Evolutionary conservation across 1,140 invertebrate genomes (phyloP).

Genomic region (Brachionus manjavacas): DNA sequence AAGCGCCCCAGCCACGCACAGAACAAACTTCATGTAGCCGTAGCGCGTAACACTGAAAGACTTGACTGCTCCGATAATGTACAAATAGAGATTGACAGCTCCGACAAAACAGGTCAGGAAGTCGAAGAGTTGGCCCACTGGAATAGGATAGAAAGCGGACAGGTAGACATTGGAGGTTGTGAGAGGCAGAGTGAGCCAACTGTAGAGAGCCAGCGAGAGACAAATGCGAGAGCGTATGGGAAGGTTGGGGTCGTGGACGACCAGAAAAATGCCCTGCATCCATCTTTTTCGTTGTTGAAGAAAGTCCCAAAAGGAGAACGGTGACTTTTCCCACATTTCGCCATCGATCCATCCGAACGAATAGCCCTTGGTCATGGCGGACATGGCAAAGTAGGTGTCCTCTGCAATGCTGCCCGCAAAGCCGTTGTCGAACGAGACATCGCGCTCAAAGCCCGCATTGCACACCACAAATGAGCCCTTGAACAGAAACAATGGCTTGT

Average conservation of each 20-base stretch:
- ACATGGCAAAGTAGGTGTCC: conserved; percentile 93
- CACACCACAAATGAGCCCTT: conserved; percentile 65
- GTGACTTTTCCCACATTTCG: conserved; percentile 96
- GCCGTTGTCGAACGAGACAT: conserved; percentile 89
- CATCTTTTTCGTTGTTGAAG: conserved; percentile 90
- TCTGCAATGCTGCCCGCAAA: conserved; percentile 92
- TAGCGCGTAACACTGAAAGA: conserved; percentile 83
- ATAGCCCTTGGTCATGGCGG: conserved; percentile 64
- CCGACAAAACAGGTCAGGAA: conserved; percentile 80
- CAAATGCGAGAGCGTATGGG: conserved; percentile 76
- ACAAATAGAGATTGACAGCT: conserved; percentile 88
- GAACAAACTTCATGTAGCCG: conserved; percentile 70
- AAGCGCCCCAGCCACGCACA: conserved; percentile 77
- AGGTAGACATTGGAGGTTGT: conserved; percentile 81
- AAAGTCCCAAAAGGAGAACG: conserved; percentile 88
- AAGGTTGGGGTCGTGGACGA: conserved; percentile 81
- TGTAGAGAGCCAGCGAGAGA: conserved; percentile 81
- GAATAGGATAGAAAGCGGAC: conserved; percentile 76
- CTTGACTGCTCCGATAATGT: conserved; percentile 88
- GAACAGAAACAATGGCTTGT: conserved; percentile 92
- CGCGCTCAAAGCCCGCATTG: conserved; percentile 76
- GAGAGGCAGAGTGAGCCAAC: conserved; percentile 88
- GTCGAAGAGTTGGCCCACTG: conserved; percentile 70
- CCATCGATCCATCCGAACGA: conserved; percentile 58
- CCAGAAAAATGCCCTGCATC: conserved; percentile 89